Percentiles rank a stretch among this genome's conserved stretches.
Conservation (phyloP, 1,140 invertebrate species). For the Papilio machaon region DNA sequence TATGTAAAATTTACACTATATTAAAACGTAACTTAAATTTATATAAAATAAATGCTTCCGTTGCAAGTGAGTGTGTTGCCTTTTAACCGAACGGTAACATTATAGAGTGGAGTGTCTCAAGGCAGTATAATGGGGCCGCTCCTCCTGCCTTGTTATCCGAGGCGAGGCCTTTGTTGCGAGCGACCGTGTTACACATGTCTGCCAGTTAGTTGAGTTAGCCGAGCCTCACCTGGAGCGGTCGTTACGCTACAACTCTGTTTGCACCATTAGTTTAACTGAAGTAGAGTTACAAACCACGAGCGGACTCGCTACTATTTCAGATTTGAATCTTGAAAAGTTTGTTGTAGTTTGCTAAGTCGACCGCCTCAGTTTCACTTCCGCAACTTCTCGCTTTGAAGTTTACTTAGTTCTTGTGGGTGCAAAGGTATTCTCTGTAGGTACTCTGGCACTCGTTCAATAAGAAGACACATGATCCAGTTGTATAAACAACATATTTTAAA, state of each 20-base stretch:
- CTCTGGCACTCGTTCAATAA: not conserved
- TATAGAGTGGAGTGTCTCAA: conserved; percentile 64
- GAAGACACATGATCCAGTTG: not conserved
- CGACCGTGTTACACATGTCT: conserved; percentile 51
- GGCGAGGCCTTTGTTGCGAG: conserved; percentile 62
- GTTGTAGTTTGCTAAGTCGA: conserved; percentile 48
- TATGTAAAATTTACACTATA: no score
- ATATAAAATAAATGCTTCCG: conserved; percentile 3
- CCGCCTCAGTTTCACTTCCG: not conserved
- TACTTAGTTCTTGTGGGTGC: not conserved
- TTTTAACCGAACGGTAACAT: conserved; percentile 12
- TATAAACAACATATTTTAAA: conserved; percentile 38
- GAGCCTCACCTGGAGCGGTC: conserved; percentile 62
- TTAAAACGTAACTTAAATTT: not conserved
- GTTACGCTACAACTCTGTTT: conserved; percentile 65
- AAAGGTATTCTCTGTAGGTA: conserved; percentile 30
- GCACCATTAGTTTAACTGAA: conserved; percentile 67
- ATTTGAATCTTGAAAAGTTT: conserved; percentile 53
- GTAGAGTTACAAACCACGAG: conserved; percentile 47
- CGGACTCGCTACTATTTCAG: conserved; percentile 44
- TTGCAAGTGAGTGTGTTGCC: conserved; percentile 2
- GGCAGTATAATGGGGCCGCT: conserved; percentile 65
- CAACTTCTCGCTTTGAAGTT: conserved; percentile 16
- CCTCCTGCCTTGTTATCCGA: conserved; percentile 68
- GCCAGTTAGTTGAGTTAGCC: conserved; percentile 45